Evolutionary conservation across 2,113 vertebrate genomes (phyloP), one percentile per base, ranked within the genome.

Genomic region (Stigmatopora argus): DNA sequence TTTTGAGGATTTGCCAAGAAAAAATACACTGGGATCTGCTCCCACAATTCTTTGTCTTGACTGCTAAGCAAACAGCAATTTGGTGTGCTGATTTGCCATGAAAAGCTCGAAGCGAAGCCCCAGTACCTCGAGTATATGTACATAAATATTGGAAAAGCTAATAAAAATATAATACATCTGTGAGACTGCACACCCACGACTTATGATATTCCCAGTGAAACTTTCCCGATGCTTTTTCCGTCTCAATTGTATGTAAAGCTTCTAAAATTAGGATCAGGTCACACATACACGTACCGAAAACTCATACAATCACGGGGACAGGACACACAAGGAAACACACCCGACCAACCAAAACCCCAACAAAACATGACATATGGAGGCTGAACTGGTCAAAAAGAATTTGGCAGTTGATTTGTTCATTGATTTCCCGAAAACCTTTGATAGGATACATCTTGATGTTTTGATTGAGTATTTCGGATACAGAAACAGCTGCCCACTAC

Each of bases 101-200:
- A 53, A 53, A 53, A 12, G 19, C 51, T 23, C 51, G 10, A 19
- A 19, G 51, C 51, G 21, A 19, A 14, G 15, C 46, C 15, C 46
- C 13, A 14, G 46, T 21, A 53, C 19, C 51, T 53, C 8, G 10
- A 23, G 51, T 53, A 53, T 53, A 41, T 41, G 38, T 41, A 53
- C 19, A 53, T 53, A 19, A 21, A 53, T 53, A 53, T 53, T 53
- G 51, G 51, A 53, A 53, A 23, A 53, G 51, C 51, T 21, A 53
- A 21, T 53, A 53, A 21, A 53, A 53, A 53, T 53, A 21, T 23
- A 53, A 21, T 12, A 53, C 19, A 23, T 23, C 19, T 53, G 51
- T 11, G 51, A 53, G 51, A 53, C n/a, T 53, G 51, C 51, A 23
- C 19, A n/a, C 3, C 51, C 9, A 53, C 19, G 21, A 53, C 51